A percentile compares a stretch with the other conserved stretches of the same genome.
Conservation (phyloP, 2,797 vertebrate species). For the Urocyon cinereoargenteus region DNA sequence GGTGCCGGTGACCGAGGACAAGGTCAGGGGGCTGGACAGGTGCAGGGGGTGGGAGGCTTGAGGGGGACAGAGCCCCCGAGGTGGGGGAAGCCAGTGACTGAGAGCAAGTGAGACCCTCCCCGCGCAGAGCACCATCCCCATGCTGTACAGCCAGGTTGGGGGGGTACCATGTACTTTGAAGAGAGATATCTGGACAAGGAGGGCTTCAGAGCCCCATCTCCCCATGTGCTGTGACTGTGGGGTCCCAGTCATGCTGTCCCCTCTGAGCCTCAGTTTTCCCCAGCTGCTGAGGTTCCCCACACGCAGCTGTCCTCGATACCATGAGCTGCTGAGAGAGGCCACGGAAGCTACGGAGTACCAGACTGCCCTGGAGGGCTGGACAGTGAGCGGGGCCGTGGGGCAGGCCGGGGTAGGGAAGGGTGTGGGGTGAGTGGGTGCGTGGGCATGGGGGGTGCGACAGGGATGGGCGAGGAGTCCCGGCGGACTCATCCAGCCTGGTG, state of each 20-base stretch:
- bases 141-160: background rate
- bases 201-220: background rate
- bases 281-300: conserved; percentile 91
- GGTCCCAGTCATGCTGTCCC: background rate
- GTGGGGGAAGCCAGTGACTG: background rate
- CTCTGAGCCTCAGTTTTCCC: conserved; percentile 67
- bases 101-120: background rate
- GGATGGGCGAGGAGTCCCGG: rapidly evolving
- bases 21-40: conserved; percentile 86
- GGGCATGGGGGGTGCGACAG: no score
- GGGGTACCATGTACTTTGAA: background rate
- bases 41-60: rapidly evolving
- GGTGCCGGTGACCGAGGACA: conserved; percentile 90
- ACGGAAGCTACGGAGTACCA: conserved; percentile 89
- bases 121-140: rapidly evolving
- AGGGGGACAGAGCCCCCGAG: background rate
- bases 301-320: conserved; percentile 90
- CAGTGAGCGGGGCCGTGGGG: background rate
- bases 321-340: conserved; percentile 90
- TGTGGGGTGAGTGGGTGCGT: background rate
- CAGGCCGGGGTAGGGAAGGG: rapidly evolving
- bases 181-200: background rate
- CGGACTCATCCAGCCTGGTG: background rate
- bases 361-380: conserved; percentile 88
- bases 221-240: background rate